Percentiles rank a stretch among this genome's conserved stretches.
phyloP scores from a whole-genome alignment of 1,140 invertebrate species.

The Chelonus insularis region DNA sequence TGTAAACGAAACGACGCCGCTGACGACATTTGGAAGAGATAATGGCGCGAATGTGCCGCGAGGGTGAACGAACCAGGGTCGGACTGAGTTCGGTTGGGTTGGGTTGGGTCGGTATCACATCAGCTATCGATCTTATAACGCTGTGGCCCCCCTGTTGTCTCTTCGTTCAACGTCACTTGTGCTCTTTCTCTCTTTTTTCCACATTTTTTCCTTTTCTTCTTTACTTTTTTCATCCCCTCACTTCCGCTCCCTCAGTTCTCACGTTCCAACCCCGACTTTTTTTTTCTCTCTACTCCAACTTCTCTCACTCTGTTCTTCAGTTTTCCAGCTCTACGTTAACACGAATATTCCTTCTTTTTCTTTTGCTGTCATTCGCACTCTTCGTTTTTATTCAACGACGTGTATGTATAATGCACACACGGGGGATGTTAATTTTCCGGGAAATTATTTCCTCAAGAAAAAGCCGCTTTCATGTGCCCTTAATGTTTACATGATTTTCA shows the following conservation, averaged over 20 bases:
- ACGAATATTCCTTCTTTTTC: constrained; percentile 7
- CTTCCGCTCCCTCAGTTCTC: constrained; percentile 34
- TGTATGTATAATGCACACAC: constrained; percentile 7
- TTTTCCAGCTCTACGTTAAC: constrained; percentile 7
- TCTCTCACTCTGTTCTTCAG: constrained; percentile 1
- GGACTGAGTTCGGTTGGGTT: constrained; percentile 43
- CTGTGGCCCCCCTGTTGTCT: constrained; percentile 34
- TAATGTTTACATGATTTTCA: not conserved
- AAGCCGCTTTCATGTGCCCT: not conserved
- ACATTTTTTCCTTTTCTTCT: constrained; percentile 31
- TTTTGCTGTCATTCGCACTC: not conserved
- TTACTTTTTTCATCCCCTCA: constrained; percentile 21
- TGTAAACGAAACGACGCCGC: constrained; percentile 57
- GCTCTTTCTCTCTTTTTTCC: constrained; percentile 24
- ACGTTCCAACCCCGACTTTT: constrained; percentile 25
- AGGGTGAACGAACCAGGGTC: constrained; percentile 59
- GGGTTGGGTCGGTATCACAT: constrained; percentile 39
- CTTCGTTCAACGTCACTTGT: constrained; percentile 24
- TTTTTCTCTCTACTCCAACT: constrained; percentile 24
- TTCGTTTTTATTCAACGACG: constrained; percentile 1
- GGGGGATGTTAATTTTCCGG: constrained; percentile 28
- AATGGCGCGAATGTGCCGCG: constrained; percentile 58
- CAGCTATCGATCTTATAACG: constrained; percentile 41
- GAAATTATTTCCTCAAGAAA: constrained; percentile 25
- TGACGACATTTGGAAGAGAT: constrained; percentile 60